Conservation (phyloP, 2,888 invertebrate genomes). For the Nymphalis urticae region DNA sequence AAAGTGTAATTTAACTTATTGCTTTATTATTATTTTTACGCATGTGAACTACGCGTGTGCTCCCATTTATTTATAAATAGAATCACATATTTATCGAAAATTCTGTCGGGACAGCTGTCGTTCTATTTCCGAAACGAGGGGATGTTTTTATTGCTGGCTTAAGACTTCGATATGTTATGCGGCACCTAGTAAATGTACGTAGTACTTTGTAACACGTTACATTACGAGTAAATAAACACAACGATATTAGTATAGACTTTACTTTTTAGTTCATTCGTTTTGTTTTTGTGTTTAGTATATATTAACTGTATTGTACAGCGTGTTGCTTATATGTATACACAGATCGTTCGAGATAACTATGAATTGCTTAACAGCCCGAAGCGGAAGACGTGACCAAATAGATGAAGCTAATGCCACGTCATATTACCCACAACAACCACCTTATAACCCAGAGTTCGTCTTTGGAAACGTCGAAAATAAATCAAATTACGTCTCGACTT, state of each 20-base stretch:
- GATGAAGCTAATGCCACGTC: slow-evolving; percentile 59
- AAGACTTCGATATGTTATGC: slow-evolving; percentile 46
- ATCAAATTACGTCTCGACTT: slow-evolving; percentile 44
- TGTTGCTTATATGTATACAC: slow-evolving; percentile 12
- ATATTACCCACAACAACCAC: slow-evolving; percentile 66
- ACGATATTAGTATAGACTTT: neutral
- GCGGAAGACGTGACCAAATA: slow-evolving; percentile 52
- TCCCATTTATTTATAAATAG: slow-evolving; percentile 54
- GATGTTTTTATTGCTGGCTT: slow-evolving; percentile 46
- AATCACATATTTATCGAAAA: slow-evolving; percentile 62
- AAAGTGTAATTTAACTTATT: neutral
- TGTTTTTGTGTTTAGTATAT: neutral
- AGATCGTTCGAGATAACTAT: slow-evolving; percentile 46
- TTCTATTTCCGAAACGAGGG: slow-evolving; percentile 72
- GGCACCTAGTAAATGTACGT: slow-evolving; percentile 38
- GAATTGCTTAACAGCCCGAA: slow-evolving; percentile 67
- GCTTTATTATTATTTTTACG: neutral
- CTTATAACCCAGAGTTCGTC: slow-evolving; percentile 69
- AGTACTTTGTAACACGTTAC: slow-evolving; percentile 13
- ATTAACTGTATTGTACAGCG: neutral
- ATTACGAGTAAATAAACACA: slow-evolving; percentile 1
- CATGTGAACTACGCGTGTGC: slow-evolving; percentile 49
- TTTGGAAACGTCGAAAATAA: slow-evolving; percentile 51
- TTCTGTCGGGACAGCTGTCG: slow-evolving; percentile 69
- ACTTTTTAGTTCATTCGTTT: neutral